Percentiles rank a stretch among this genome's conserved stretches.
These are phyloP conservation scores for Araneus ventricosus DNA, from an alignment of 1,140 invertebrate species.

Conservation along the genomic window DNA sequence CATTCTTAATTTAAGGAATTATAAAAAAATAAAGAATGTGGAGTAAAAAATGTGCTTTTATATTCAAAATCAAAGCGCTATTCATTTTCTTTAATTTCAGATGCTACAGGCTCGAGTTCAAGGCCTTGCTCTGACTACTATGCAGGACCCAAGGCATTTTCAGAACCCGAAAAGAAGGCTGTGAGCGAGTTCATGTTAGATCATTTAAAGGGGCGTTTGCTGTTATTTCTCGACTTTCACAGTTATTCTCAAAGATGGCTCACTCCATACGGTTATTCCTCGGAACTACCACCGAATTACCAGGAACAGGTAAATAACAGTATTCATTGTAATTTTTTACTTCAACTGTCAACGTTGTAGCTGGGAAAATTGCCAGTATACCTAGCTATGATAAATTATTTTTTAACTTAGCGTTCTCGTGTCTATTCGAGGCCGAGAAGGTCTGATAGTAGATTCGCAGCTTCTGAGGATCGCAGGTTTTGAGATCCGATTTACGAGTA, in stretches of 20 bases:
- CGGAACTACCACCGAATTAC: conserved; percentile 17
- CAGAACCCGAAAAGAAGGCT: conserved; percentile 76
- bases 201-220: conserved; percentile 77
- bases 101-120: conserved; percentile 85
- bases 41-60: not conserved
- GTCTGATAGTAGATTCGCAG: too few species aligned
- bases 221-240: conserved; percentile 76
- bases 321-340: not conserved
- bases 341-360: not conserved
- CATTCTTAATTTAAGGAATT: too few species aligned
- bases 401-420: too few species aligned
- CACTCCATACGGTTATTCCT: conserved; percentile 84
- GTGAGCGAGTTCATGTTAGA: conserved; percentile 70
- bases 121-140: conserved; percentile 95
- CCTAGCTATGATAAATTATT: too few species aligned
- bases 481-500: too few species aligned
- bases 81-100: conserved; percentile 22
- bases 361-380: not conserved
- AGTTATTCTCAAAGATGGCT: conserved; percentile 79
- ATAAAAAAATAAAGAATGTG: too few species aligned
- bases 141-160: conserved; percentile 80
- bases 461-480: too few species aligned
- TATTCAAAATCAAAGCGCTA: not conserved
- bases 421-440: too few species aligned
- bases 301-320: conserved; percentile 66